These are phyloP conservation scores for Bujurquina vittata DNA, from an alignment of 2,113 vertebrate genomes.

Conservation along the genomic window DNA sequence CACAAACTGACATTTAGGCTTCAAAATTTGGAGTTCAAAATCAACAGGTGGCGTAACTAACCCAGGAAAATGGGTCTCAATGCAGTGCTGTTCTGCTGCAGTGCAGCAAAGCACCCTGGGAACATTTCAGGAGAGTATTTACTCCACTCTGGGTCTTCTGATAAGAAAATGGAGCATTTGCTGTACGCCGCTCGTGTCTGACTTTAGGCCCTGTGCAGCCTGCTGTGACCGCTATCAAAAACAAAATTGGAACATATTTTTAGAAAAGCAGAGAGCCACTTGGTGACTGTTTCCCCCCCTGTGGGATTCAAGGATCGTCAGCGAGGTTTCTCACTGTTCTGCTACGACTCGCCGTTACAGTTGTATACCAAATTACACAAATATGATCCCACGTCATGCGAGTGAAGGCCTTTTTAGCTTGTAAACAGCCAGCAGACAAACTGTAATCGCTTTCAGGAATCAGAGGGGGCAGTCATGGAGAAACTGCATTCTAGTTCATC, in stretches of 20 bases:
- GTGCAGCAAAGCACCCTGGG: fast-evolving
- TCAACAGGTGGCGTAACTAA: too few relatives aligned
- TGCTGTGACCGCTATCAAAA: neutral
- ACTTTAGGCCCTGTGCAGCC: fast-evolving
- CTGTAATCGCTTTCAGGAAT: neutral
- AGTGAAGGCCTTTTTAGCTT: neutral
- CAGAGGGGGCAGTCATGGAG: too few relatives aligned
- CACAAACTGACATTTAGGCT: too few relatives aligned
- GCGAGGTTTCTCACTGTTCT: neutral
- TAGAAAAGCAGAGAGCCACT: neutral
- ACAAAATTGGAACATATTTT: neutral
- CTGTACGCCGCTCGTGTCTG: neutral
- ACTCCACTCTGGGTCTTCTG: neutral
- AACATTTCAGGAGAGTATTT: neutral
- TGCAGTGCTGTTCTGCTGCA: neutral
- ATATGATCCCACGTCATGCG: neutral
- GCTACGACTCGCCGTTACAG: neutral
- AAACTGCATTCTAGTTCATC: too few relatives aligned
- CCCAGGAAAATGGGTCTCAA: neutral
- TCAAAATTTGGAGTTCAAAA: too few relatives aligned
- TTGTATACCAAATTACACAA: neutral
- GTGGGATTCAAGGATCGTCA: neutral
- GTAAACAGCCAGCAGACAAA: fast-evolving
- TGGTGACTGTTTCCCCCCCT: neutral
- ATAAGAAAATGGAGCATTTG: neutral